Percentiles rank a stretch among this genome's conserved stretches.
phyloP scores from a whole-genome alignment of 2,113 vertebrate species.

The Donacobius atricapilla region DNA sequence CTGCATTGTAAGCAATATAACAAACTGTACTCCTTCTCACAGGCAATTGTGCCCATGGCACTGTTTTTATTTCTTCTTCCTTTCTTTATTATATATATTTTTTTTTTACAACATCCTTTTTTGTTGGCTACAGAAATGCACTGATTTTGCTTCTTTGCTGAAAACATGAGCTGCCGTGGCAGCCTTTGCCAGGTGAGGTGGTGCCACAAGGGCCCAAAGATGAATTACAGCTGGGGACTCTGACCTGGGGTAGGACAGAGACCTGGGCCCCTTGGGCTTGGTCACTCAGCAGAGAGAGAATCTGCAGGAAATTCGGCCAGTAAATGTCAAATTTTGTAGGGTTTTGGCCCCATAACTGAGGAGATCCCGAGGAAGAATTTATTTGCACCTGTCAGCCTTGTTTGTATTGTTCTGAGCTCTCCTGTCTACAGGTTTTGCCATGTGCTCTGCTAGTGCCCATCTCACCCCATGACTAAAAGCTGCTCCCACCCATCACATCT shows the following conservation, averaged over 20 bases:
- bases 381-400: constrained; percentile 59
- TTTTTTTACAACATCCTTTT: constrained; percentile 61
- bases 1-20: constrained; percentile 85
- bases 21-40: constrained; percentile 81
- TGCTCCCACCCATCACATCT: constrained; percentile 52
- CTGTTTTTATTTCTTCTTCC: constrained; percentile 42
- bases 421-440: constrained; percentile 64
- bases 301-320: constrained; percentile 35
- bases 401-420: constrained; percentile 27
- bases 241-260: constrained; percentile 21
- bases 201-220: not conserved
- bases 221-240: not conserved
- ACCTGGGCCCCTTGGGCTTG: not conserved
- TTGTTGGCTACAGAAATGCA: constrained; percentile 71
- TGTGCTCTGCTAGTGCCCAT: constrained; percentile 69
- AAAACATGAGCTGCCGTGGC: constrained; percentile 55
- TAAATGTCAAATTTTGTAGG: constrained; percentile 25
- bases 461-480: constrained; percentile 67
- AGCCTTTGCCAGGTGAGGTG: constrained; percentile 48
- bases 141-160: constrained; percentile 63
- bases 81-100: not conserved
- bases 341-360: not conserved
- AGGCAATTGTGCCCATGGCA: constrained; percentile 73
- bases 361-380: constrained; percentile 3
- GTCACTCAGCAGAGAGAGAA: not conserved